phyloP scores from a whole-genome alignment of 2,888 invertebrate species.

The Cremastinae sp. region DNA sequence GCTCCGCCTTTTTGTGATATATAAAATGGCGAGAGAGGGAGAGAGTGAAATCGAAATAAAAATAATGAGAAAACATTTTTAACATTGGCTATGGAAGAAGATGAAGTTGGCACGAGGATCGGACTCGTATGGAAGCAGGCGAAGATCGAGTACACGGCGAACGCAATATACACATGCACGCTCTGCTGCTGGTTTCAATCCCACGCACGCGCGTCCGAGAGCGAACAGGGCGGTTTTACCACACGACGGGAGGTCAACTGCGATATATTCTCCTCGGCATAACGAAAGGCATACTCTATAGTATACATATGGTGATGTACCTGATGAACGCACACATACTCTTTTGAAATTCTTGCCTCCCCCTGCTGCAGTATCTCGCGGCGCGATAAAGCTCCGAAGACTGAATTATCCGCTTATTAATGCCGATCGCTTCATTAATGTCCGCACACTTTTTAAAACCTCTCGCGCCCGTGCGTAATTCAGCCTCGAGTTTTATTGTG shows the following conservation, averaged over 20 bases:
- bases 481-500: conserved; percentile 2
- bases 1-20: conserved; percentile 59
- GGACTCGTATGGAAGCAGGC: conserved; percentile 12
- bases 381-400: conserved; percentile 62
- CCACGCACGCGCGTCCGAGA: conserved; percentile 54
- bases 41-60: conserved; percentile 26
- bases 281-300: conserved; percentile 19
- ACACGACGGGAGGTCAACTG: conserved; percentile 57
- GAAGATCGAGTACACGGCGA: conserved; percentile 47
- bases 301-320: too few relatives aligned
- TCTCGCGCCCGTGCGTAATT: not conserved
- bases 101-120: conserved; percentile 61
- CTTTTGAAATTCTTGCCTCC: conserved; percentile 33
- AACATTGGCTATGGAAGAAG: conserved; percentile 40
- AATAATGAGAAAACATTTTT: conserved; percentile 20
- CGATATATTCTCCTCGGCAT: conserved; percentile 47
- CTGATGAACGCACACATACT: conserved; percentile 28
- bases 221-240: conserved; percentile 51
- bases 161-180: conserved; percentile 35
- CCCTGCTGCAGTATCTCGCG: conserved; percentile 28
- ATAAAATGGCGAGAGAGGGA: conserved; percentile 47
- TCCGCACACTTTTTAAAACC: conserved; percentile 65
- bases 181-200: conserved; percentile 58
- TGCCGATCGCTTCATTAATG: conserved; percentile 77
- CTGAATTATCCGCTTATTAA: conserved; percentile 73